Base-by-base conservation (phyloP, 92 coral and sea anemone genomes). In the Epizoanthus illoricatus region DNA sequence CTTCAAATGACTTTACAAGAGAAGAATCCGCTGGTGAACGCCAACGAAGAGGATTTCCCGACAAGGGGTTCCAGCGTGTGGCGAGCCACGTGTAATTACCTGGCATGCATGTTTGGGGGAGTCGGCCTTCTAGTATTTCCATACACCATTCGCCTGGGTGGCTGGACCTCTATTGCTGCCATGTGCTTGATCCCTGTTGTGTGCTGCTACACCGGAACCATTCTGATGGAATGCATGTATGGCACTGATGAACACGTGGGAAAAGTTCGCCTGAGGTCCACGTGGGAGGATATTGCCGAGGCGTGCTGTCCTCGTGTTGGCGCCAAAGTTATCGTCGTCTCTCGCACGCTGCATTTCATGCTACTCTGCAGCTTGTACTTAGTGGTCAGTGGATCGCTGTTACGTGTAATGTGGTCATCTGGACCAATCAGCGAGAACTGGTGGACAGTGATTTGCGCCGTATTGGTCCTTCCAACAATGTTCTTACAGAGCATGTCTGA, bases 301-400 rank as follows among this genome's bases (percentile, higher is more conserved):
- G 82, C 82, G 10, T 78, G 82, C 8, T 62, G 64, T 42, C 82
- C 82, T 42, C 45, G 82, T 9, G 64, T 11, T 63, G 82, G 82
- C 16, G 54, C 59, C 20, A 57, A 43, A 63, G 5, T 78, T 42
- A 78, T 78, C 23, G 60, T 78, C n/a, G 42, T 78, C 36, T 39
- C 82, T 33, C 70, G 82, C 58, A 40, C 21, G 19, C 20, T 78
- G 0, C 82, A 78, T 66, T 64, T 78, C 19, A 52, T 78, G 20
- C 17, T 63, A 43, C 7, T 78, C 45, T 78, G 82, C 39, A 78
- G 82, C 65, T 40, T 78, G 41, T 78, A 78, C n/a, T 62, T 78
- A 13, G 21, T 63, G 59, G 71, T 63, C 82, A 78, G 71, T 61
- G 82, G 82, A 19, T 57, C 71, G 24, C 39, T 78, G 47, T 19